A percentile compares a stretch with the other conserved stretches of the same genome.
phyloP scores from a whole-genome alignment of 2,113 vertebrate species.

The Oophaga pumilio region DNA sequence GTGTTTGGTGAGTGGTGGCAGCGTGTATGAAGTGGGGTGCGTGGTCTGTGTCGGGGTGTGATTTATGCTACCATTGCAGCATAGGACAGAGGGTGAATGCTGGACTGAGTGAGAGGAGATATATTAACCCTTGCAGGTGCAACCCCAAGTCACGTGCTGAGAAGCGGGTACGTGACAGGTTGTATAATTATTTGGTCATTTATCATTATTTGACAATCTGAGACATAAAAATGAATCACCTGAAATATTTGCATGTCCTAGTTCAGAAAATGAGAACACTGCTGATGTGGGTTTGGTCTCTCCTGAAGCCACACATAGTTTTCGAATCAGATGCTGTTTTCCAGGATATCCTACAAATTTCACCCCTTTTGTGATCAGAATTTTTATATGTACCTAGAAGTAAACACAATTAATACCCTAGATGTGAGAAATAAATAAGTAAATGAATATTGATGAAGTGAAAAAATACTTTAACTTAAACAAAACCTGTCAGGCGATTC shows the following conservation, averaged over 20 bases:
- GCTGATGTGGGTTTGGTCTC: constrained; percentile 85
- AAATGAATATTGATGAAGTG: neutral
- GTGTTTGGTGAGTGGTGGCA: no score
- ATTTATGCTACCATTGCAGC: no score
- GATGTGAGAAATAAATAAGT: neutral
- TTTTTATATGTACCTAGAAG: constrained; percentile 86
- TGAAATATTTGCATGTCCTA: constrained; percentile 85
- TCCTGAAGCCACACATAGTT: constrained; percentile 82
- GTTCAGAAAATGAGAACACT: constrained; percentile 83
- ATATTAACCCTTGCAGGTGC: no score
- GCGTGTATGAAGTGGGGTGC: no score
- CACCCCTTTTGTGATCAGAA: constrained; percentile 85
- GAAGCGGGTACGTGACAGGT: no score
- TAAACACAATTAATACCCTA: neutral
- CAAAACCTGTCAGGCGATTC: no score
- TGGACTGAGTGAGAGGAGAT: no score
- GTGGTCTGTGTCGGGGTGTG: no score
- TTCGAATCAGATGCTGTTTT: constrained; percentile 85
- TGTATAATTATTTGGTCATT: neutral
- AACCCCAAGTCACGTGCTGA: no score
- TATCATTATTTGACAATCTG: neutral
- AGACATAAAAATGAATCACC: constrained; percentile 65
- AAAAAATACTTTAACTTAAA: neutral
- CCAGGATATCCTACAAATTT: constrained; percentile 89
- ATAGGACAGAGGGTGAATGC: no score